These are phyloP conservation scores for Clostera curtula DNA, from an alignment of 2,888 invertebrate genomes.

Conservation along the genomic window DNA sequence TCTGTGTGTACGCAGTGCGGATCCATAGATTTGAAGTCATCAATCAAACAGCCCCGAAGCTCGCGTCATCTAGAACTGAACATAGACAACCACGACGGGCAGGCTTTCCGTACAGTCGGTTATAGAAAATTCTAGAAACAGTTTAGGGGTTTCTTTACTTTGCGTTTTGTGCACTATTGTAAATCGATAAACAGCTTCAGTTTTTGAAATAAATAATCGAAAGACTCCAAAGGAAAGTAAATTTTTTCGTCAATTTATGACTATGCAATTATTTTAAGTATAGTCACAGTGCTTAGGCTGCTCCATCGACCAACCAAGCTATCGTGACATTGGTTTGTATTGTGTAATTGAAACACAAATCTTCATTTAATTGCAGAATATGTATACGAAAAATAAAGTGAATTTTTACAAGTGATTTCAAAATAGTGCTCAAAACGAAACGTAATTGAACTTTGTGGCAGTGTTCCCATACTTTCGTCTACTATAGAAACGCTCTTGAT, in stretches of 20 bases:
- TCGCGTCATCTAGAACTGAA: conserved; percentile 68
- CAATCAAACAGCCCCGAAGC: conserved; percentile 63
- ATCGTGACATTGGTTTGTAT: too few relatives aligned
- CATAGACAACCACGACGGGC: conserved; percentile 67
- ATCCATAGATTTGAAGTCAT: conserved; percentile 75
- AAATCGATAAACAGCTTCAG: too few relatives aligned
- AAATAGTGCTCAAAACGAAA: conserved; percentile 6
- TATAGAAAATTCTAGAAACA: conserved; percentile 30
- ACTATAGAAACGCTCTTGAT: conserved; percentile 48
- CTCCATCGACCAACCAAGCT: too few relatives aligned
- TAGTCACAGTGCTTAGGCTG: too few relatives aligned
- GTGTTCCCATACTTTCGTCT: conserved; percentile 34
- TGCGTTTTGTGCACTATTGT: neutral
- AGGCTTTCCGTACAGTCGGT: conserved; percentile 34
- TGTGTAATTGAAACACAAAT: too few relatives aligned
- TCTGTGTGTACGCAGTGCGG: conserved; percentile 35
- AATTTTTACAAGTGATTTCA: too few relatives aligned
- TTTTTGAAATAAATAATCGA: too few relatives aligned
- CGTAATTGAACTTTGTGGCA: conserved; percentile 7
- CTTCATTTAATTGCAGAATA: too few relatives aligned
- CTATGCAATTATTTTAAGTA: too few relatives aligned
- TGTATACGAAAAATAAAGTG: too few relatives aligned
- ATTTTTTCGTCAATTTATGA: too few relatives aligned
- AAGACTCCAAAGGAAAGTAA: too few relatives aligned
- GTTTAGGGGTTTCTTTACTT: conserved; percentile 5